Evolutionary conservation across 2,113 vertebrate species (phyloP), one percentile per base, ranked within the genome.

Genomic region (Conger conger): DNA sequence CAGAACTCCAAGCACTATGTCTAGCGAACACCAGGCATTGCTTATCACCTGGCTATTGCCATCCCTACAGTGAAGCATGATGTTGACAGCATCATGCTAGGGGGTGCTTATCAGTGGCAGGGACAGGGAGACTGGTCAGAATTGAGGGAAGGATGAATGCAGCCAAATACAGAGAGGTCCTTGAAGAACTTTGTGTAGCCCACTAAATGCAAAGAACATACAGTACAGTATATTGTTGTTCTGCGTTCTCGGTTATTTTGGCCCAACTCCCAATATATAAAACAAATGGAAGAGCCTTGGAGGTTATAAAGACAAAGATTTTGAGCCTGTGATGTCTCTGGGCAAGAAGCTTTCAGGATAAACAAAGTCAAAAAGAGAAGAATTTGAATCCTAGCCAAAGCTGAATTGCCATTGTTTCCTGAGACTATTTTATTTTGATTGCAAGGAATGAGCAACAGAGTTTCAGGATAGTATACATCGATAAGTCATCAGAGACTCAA

Each of bases 291-390:
- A 60, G 40, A 53, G n/a, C 79, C 57, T 73, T 54, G 63, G 33
- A 81, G 57, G 60, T 27, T 81, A 76, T n/a, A 50, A 36, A 45
- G 68, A 33, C 40, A 33, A 81, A 79, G 57, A 80, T 80, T 80
- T 57, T 85, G 84, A 85, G 78, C 84, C 79, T 73, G 57, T 81
- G 84, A 82, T 76, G 79, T 37, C 79, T 76, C 80, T 85, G 63
- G 33, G 45, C 33, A 35, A n/a, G 42, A 76, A 68, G 81, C 80
- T 76, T 86, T 63, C 73, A 45, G 81, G 80, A 81, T 35, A 81
- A 82, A 86, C 73, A 83, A 86, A 79, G 33, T 33, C 54, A 18
- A 78, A 76, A 79, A 86, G 36, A 60, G 36, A 42, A 57, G 77
- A 20, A 42, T 82, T 79, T 60, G 81, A 86, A 40, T 76, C 73